Evolutionary conservation across 2,888 invertebrate species (phyloP).

Genomic region (Hermaeophaga mercurialis): DNA sequence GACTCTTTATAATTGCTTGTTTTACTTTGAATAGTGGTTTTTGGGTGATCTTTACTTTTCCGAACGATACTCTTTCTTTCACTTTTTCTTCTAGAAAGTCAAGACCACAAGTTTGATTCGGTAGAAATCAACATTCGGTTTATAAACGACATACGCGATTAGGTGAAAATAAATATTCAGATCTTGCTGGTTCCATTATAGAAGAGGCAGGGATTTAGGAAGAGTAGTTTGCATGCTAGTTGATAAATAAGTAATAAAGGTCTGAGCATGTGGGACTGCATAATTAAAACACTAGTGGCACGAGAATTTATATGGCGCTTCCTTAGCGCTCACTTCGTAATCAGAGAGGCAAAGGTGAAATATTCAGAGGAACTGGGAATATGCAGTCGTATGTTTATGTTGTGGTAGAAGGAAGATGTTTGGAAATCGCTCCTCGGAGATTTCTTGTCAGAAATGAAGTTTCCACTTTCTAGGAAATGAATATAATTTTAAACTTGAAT

Average conservation of each 20-base stretch:
- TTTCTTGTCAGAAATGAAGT: conserved; percentile 1
- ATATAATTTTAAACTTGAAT: too few species aligned
- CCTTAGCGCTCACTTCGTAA: conserved; percentile 20
- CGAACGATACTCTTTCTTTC: too few species aligned
- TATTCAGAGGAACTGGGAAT: conserved; percentile 21
- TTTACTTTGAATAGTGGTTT: too few species aligned
- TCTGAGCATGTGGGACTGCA: conserved; percentile 44
- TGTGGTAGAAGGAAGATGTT: conserved; percentile 20
- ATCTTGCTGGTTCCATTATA: conserved; percentile 36
- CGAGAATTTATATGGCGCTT: conserved; percentile 25
- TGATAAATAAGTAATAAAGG: conserved; percentile 45
- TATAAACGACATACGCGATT: conserved; percentile 26
- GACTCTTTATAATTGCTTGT: too few species aligned
- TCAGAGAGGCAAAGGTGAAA: conserved; percentile 23
- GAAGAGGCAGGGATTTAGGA: conserved; percentile 40
- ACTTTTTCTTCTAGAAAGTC: too few species aligned
- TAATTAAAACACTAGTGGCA: conserved; percentile 42
- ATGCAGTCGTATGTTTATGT: conserved; percentile 22
- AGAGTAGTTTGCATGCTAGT: conserved; percentile 41
- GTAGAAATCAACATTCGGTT: conserved; percentile 1
- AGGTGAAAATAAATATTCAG: conserved; percentile 36
- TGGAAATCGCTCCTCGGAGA: conserved; percentile 16
- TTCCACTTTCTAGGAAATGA: background rate
- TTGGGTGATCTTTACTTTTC: too few species aligned
- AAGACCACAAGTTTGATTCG: too few species aligned